Conservation (phyloP, 2,113 vertebrate genomes). For the Cynopterus brachyotis region DNA sequence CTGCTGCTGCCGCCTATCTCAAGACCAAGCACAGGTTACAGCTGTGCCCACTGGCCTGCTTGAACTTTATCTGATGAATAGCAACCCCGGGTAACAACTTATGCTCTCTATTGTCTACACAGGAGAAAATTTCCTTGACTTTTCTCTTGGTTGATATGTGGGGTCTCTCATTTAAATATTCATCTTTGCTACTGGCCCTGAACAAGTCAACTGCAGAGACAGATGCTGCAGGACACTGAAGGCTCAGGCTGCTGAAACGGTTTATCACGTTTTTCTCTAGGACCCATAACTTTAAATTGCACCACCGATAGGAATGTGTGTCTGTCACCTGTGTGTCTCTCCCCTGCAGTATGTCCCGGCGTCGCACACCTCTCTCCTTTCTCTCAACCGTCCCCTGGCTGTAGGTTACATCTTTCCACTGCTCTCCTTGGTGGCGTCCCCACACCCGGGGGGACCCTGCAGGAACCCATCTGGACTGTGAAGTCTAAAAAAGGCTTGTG, state of each 20-base stretch:
- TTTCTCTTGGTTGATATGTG: not conserved
- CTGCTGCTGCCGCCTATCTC: not conserved
- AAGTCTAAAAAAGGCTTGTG: not conserved
- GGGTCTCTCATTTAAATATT: not conserved
- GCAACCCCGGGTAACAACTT: not conserved
- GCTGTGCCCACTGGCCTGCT: not conserved
- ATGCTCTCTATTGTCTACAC: not conserved
- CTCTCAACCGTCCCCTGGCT: not conserved
- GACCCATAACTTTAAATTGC: not conserved
- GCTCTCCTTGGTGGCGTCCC: not conserved
- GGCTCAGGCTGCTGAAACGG: not conserved
- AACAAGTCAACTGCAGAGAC: not conserved
- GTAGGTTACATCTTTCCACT: not conserved
- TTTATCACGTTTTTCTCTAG: not conserved
- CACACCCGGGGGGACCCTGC: not conserved
- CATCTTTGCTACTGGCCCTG: not conserved
- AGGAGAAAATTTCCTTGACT: not conserved
- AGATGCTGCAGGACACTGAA: not conserved
- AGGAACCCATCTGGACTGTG: not conserved
- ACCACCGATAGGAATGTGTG: not conserved
- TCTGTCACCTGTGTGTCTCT: not conserved
- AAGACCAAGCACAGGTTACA: not conserved
- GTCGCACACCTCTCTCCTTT: not conserved
- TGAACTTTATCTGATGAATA: not conserved
- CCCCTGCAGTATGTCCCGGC: not conserved